A percentile compares a stretch with the other conserved stretches of the same genome.
These are phyloP conservation scores for Cirrhinus molitorella DNA, from an alignment of 2,797 vertebrate species.

Conservation along the genomic window DNA sequence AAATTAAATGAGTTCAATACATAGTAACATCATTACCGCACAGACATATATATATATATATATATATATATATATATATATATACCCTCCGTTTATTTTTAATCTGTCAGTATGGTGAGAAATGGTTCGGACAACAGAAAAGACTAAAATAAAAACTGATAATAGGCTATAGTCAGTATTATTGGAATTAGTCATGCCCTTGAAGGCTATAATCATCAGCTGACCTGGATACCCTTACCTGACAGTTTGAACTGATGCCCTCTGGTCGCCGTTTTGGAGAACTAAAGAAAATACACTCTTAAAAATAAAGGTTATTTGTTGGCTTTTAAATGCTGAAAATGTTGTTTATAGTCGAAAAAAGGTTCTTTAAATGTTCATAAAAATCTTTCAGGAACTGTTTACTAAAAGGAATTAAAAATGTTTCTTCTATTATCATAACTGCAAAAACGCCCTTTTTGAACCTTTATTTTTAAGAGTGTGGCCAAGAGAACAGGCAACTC, in stretches of 20 bases:
- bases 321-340: too few species aligned
- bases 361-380: too few species aligned
- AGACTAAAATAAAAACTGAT: neutral
- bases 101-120: neutral
- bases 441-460: too few species aligned
- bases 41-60: too few species aligned
- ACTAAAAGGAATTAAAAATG: too few species aligned
- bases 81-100: neutral
- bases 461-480: too few species aligned
- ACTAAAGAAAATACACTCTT: neutral
- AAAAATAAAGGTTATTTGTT: too few species aligned
- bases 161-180: too few species aligned
- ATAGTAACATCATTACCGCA: neutral
- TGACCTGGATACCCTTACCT: neutral
- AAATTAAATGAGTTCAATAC: neutral
- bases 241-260: constrained; percentile 5
- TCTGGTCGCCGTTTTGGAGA: neutral
- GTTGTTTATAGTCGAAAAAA: too few species aligned
- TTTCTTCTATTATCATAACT: too few species aligned
- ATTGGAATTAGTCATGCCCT: neutral
- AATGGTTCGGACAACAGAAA: neutral
- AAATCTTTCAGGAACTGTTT: too few species aligned
- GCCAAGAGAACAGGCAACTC: neutral
- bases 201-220: neutral
- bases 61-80: too few species aligned